phyloP scores from a whole-genome alignment of 2,797 vertebrate species.

The Gymnoscopelus microlampas region DNA sequence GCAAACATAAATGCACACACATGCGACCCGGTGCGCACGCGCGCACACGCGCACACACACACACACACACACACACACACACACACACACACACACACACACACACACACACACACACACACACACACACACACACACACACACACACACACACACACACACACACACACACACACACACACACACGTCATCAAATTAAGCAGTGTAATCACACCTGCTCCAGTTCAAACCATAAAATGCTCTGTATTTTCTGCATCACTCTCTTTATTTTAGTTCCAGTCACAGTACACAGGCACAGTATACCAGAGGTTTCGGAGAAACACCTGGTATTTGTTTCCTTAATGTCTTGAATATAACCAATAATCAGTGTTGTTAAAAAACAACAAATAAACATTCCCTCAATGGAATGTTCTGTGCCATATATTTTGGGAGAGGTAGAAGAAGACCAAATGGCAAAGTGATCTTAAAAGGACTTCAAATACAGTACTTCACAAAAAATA shows the following conservation, averaged over 20 bases:
- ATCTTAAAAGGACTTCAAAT: too few relatives aligned
- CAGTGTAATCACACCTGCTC: conserved; percentile 45
- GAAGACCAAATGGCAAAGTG: too few relatives aligned
- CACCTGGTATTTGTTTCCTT: conserved; percentile 41
- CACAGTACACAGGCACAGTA: conserved; percentile 9
- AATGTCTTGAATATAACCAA: conserved; percentile 8
- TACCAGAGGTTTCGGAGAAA: conserved; percentile 15
- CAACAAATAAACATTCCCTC: not conserved
- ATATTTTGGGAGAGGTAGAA: too few relatives aligned
- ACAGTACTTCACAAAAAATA: too few relatives aligned
- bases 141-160: too few relatives aligned
- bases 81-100: too few relatives aligned
- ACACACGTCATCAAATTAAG: too few relatives aligned
- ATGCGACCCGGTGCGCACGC: conserved; percentile 7
- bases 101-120: too few relatives aligned
- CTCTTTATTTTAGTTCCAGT: conserved; percentile 21
- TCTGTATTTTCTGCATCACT: conserved; percentile 37
- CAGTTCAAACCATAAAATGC: conserved; percentile 29
- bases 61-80: conserved; percentile 17
- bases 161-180: too few relatives aligned
- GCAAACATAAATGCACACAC: conserved; percentile 4
- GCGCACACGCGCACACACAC: conserved; percentile 7
- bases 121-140: too few relatives aligned
- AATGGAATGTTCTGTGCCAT: too few relatives aligned
- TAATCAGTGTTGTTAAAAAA: conserved; percentile 20